Percentiles rank a stretch among this genome's conserved stretches.
These are phyloP conservation scores for Alectoris magna DNA, from an alignment of 2,797 vertebrate species.

Conservation along the genomic window DNA sequence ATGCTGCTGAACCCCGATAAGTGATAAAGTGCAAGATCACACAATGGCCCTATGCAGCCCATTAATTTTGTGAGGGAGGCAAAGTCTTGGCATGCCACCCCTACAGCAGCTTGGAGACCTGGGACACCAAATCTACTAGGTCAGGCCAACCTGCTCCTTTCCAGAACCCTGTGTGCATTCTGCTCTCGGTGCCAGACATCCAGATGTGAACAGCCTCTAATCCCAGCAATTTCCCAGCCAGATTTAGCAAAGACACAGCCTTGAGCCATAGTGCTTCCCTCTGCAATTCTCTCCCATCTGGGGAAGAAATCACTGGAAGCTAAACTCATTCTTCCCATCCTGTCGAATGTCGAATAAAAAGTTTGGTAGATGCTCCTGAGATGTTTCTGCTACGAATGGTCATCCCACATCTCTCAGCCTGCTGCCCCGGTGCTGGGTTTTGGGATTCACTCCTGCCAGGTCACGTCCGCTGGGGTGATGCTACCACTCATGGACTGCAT, in stretches of 20 bases:
- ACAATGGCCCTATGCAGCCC: fast-evolving
- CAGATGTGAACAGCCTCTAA: neutral
- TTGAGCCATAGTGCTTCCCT: neutral
- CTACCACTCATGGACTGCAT: fast-evolving
- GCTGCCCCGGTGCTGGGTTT: neutral
- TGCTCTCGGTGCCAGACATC: neutral
- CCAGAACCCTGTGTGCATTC: neutral
- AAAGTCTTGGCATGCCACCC: neutral
- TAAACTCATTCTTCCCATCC: neutral
- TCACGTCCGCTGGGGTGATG: neutral
- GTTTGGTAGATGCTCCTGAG: neutral
- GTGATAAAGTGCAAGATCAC: neutral
- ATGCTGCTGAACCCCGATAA: neutral
- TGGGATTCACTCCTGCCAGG: neutral
- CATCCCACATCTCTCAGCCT: neutral
- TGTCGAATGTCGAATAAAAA: neutral
- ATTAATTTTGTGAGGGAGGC: neutral
- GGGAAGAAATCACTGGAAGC: neutral
- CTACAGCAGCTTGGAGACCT: neutral
- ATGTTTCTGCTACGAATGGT: neutral
- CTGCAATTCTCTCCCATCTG: fast-evolving
- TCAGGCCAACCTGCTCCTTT: slow-evolving; percentile 8
- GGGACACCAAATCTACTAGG: neutral
- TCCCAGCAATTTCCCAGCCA: neutral
- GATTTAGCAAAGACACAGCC: neutral